Evolutionary conservation across 2,888 invertebrate genomes (phyloP).

Genomic region (Morinoia aosen): DNA sequence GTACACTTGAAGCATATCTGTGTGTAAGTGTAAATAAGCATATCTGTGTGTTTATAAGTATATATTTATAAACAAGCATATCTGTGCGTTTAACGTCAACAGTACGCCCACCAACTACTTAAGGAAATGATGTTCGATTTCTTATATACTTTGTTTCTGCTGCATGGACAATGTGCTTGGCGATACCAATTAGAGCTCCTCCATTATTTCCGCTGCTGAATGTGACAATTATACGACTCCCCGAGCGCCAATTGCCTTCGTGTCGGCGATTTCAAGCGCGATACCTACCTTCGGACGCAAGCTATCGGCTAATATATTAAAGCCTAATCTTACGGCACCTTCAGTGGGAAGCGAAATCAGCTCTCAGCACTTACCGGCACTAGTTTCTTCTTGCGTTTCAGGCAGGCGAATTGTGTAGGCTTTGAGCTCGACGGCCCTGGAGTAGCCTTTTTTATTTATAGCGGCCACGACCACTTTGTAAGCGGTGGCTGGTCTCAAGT

Average conservation of each 20-base stretch:
- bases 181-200: not conserved
- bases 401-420: conserved; percentile 62
- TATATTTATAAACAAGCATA: not conserved
- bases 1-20: not conserved
- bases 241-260: not conserved
- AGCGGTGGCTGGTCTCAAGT: conserved; percentile 64
- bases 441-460: conserved; percentile 63
- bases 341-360: not conserved
- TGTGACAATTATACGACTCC: conserved; percentile 1
- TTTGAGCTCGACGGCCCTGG: conserved; percentile 59
- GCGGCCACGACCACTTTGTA: conserved; percentile 63
- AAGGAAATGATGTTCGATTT: not conserved
- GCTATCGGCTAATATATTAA: not conserved
- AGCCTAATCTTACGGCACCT: conserved; percentile 3
- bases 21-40: not conserved
- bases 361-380: conserved; percentile 57
- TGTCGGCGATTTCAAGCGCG: conserved; percentile 10
- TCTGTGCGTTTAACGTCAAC: not conserved
- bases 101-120: not conserved
- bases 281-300: not conserved
- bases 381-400: conserved; percentile 64
- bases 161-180: not conserved
- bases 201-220: not conserved
- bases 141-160: not conserved
- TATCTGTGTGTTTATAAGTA: not conserved